Conservation (phyloP, 2,113 vertebrate species). For the Callocephalon fimbriatum region DNA sequence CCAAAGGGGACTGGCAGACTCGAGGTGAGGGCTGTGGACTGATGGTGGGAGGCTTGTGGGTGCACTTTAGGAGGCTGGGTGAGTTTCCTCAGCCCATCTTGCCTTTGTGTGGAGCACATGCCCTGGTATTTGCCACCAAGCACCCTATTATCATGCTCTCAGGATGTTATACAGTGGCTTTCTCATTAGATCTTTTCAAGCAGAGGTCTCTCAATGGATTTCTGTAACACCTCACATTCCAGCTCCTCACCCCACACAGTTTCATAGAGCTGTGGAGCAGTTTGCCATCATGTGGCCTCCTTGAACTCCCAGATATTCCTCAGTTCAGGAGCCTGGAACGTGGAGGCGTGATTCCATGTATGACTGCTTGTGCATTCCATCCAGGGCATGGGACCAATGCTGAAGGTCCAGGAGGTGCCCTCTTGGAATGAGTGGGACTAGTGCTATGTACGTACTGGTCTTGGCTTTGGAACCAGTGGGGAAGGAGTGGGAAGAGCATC, state of each 20-base stretch:
- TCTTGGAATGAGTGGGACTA: background rate
- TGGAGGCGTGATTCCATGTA: background rate
- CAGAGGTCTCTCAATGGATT: background rate
- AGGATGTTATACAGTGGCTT: background rate
- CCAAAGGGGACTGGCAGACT: background rate
- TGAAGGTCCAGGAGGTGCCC: background rate
- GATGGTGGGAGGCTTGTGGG: too few species aligned
- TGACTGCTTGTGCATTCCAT: accelerated
- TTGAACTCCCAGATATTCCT: background rate
- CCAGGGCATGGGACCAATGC: accelerated
- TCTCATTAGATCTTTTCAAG: background rate
- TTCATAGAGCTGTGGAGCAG: background rate
- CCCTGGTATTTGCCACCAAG: background rate
- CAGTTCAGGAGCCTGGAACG: background rate
- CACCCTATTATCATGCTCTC: background rate
- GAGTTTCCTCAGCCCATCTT: background rate
- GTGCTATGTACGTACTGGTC: background rate
- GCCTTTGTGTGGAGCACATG: accelerated
- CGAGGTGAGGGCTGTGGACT: accelerated
- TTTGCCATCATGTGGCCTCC: background rate
- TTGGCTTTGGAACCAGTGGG: background rate
- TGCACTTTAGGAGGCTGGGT: background rate
- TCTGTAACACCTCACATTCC: accelerated
- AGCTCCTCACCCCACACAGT: accelerated
- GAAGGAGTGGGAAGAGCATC: background rate